These are phyloP conservation scores for Hoplodrina blanda DNA, from an alignment of 2,888 invertebrate species.

Conservation along the genomic window DNA sequence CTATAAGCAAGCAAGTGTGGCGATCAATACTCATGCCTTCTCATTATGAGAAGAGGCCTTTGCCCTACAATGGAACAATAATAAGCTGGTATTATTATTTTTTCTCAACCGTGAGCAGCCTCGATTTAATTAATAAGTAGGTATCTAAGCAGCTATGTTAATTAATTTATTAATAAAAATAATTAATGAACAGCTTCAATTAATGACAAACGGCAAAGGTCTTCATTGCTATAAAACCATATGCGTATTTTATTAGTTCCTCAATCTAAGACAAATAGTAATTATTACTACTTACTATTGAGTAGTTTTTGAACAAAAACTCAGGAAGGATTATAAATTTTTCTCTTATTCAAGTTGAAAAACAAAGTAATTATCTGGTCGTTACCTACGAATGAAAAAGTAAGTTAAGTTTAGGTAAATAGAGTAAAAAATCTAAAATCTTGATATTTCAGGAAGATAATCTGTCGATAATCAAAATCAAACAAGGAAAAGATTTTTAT, in stretches of 20 bases:
- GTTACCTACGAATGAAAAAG: not conserved
- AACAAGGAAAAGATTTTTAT: slow-evolving; percentile 7
- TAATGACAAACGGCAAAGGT: slow-evolving; percentile 27
- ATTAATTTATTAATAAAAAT: slow-evolving; percentile 7
- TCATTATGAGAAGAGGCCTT: too few relatives aligned
- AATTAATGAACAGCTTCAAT: slow-evolving; percentile 16
- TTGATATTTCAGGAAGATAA: slow-evolving; percentile 6
- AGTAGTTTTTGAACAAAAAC: slow-evolving; percentile 32
- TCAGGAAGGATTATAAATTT: slow-evolving; percentile 14
- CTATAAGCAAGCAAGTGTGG: too few relatives aligned
- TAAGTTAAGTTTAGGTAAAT: too few relatives aligned
- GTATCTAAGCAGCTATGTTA: slow-evolving; percentile 23
- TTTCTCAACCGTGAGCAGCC: not conserved
- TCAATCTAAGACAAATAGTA: slow-evolving; percentile 17
- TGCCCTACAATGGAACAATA: too few relatives aligned
- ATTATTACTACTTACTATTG: slow-evolving; percentile 11
- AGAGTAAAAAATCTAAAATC: not conserved
- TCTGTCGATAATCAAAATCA: not conserved
- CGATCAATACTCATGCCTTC: too few relatives aligned
- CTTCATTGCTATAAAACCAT: slow-evolving; percentile 15
- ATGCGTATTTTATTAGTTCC: slow-evolving; percentile 42
- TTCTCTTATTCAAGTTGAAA: slow-evolving; percentile 1
- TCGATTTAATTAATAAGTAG: slow-evolving; percentile 23
- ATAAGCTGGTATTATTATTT: too few relatives aligned
- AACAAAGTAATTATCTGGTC: not conserved